Evolutionary conservation across 2,113 vertebrate species (phyloP), one percentile per base, ranked within the genome.

Genomic region (Electrona antarctica): DNA sequence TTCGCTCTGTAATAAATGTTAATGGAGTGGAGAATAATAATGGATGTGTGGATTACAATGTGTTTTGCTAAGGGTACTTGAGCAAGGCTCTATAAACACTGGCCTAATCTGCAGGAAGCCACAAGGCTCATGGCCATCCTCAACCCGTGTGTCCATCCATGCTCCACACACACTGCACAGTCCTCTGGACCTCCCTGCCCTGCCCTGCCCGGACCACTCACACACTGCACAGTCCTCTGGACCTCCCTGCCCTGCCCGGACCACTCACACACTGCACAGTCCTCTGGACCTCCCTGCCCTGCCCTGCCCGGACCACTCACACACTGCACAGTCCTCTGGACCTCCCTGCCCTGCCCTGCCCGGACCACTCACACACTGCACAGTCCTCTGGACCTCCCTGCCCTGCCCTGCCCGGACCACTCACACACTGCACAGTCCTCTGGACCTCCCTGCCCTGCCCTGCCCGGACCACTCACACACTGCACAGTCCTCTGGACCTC

Each of bases 71-170:
- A 71, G 71, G 71, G 68, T 82, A 81, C 78, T 91, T 85, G 61
- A 89, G 85, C 69, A 64, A 79, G 68, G 65, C 85, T 90, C 71
- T 89, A 65, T 81, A 91, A 93, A 93, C 87, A 91, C 67, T 4
- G 63, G 9, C 2, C 66, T 92, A 91, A 93, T 91, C 92, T 87
- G 52, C 83, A 90, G 89, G 88, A 92, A 91, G 86, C 86, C 84
- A 73, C 79, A 72, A 67, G 85, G 83, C 78, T 89, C 83, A 82
- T 83, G 86, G 67, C 69, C 28, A 47, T 55, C 45, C 46, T 11
- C 13, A 48, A 14, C 13, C 14, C 41, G 45, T 57, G n/a, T 54
- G 51, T 63, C 64, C 67, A 28, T 71, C 76, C 67, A 56, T 14
- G 14, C 21, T 45, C 51, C 12, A 12, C 15, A 12, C 15, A 49